Percentiles rank a stretch among this genome's conserved stretches.
These are phyloP conservation scores for Oeneis ivallda DNA, from an alignment of 2,888 invertebrate genomes.

Conservation along the genomic window DNA sequence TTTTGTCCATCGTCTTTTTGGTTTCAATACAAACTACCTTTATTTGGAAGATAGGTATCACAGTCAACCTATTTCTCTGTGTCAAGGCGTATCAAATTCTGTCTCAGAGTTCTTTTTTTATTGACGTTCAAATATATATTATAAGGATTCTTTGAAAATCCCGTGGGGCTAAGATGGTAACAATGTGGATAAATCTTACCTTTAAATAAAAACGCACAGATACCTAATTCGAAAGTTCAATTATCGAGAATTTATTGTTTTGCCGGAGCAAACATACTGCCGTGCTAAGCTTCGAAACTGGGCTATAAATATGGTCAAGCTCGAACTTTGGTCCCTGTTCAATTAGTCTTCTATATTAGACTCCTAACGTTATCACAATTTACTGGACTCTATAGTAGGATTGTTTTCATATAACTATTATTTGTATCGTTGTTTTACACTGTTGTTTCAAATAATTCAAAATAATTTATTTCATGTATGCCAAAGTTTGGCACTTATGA, in stretches of 20 bases:
- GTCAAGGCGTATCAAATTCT: no score
- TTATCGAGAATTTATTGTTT: constrained; percentile 50
- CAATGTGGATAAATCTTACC: neutral
- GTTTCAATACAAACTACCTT: no score
- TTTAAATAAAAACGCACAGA: constrained; percentile 3
- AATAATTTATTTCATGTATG: no score
- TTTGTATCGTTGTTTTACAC: neutral
- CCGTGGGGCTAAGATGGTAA: no score
- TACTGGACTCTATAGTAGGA: neutral
- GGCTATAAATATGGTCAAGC: constrained; percentile 65
- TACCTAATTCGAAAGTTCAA: constrained; percentile 13
- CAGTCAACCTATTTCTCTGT: no score
- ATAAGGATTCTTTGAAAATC: no score
- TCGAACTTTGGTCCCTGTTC: constrained; percentile 60
- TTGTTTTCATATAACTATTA: neutral
- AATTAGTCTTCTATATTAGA: constrained; percentile 28
- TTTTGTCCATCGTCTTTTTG: no score
- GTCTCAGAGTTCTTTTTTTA: no score
- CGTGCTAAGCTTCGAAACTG: constrained; percentile 64
- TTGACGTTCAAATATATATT: no score
- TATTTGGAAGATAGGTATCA: no score
- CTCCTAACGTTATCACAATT: constrained; percentile 8
- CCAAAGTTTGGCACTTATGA: no score
- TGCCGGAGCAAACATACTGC: constrained; percentile 54
- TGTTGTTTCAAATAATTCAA: no score